phyloP scores from a whole-genome alignment of 2,888 invertebrate species.

The Pedicia rivosa region DNA sequence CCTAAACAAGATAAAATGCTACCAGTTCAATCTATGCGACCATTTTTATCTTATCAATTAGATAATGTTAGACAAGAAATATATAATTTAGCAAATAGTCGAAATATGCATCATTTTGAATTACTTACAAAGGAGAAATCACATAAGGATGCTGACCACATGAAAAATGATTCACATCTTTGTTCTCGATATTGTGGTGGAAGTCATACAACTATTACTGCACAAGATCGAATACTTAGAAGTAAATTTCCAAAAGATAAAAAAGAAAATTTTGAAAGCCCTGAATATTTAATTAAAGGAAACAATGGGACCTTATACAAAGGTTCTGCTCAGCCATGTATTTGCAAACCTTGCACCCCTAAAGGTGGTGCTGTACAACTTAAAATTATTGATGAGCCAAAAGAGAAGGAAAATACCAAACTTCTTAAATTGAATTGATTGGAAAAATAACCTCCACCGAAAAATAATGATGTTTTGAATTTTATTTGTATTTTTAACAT shows the following conservation, averaged over 20 bases:
- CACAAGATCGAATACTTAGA: constrained; percentile 44
- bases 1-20: constrained; percentile 38
- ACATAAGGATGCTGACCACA: constrained; percentile 12
- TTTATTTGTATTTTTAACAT: no score
- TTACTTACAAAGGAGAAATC: constrained; percentile 23
- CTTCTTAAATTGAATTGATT: no score
- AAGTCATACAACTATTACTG: constrained; percentile 54
- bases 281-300: neutral
- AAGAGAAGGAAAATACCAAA: no score
- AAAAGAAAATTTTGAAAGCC: neutral
- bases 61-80: constrained; percentile 31
- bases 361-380: no score
- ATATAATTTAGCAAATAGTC: constrained; percentile 14
- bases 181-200: constrained; percentile 67
- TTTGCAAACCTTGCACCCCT: no score
- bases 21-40: constrained; percentile 43
- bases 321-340: neutral
- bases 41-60: constrained; percentile 55
- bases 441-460: no score
- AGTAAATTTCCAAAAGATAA: constrained; percentile 14
- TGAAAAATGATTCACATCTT: constrained; percentile 28
- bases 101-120: constrained; percentile 32
- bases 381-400: no score
- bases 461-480: no score
- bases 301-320: neutral